Conservation (phyloP, 2,797 vertebrate genomes). For the Myripristis murdjan region DNA sequence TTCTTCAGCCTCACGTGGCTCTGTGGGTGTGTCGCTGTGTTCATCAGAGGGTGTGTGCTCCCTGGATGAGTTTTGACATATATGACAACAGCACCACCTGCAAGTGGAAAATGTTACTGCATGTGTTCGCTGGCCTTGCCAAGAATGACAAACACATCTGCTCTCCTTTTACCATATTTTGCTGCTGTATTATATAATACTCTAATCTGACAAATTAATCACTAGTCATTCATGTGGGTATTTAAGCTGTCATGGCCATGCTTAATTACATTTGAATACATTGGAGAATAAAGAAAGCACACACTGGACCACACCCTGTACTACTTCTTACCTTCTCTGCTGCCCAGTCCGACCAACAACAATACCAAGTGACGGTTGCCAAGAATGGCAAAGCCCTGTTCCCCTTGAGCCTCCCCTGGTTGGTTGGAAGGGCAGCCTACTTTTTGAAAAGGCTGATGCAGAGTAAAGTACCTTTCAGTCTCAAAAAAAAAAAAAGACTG, state of each 20-base stretch:
- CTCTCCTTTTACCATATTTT: neutral
- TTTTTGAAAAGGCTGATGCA: no score
- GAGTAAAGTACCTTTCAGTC: no score
- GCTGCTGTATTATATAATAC: neutral
- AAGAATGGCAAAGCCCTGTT: no score
- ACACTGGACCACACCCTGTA: no score
- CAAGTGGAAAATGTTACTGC: slow-evolving; percentile 74
- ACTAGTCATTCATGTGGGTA: no score
- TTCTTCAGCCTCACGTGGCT: slow-evolving; percentile 53
- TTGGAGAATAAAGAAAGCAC: neutral
- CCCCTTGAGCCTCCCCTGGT: no score
- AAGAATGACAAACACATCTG: slow-evolving; percentile 18
- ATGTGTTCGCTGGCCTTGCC: slow-evolving; percentile 25
- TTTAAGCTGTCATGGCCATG: no score
- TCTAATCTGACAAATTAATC: neutral
- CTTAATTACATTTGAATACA: no score
- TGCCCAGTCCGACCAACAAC: no score
- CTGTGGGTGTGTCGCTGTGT: slow-evolving; percentile 65
- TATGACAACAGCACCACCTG: slow-evolving; percentile 86
- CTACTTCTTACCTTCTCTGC: no score
- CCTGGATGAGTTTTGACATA: slow-evolving; percentile 19
- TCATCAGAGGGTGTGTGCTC: slow-evolving; percentile 7
- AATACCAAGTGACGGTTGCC: no score
- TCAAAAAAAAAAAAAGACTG: neutral
- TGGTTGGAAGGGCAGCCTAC: no score